These are phyloP conservation scores for Dione vanillae DNA, from an alignment of 2,888 invertebrate genomes.

Conservation along the genomic window DNA sequence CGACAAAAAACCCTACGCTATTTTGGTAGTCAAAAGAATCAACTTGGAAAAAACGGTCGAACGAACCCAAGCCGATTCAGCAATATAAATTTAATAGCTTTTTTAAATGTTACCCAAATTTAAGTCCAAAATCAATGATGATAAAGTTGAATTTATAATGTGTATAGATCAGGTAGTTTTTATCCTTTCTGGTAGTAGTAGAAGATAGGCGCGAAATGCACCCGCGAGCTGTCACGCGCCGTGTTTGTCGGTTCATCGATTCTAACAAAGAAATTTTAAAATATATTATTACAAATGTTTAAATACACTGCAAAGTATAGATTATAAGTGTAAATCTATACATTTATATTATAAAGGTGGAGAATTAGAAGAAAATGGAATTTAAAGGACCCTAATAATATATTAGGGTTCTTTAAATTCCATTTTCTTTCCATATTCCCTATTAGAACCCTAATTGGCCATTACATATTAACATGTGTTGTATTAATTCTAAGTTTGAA, in stretches of 20 bases:
- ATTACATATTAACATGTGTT: too few relatives aligned
- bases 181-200: slow-evolving; percentile 55
- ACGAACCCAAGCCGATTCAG: slow-evolving; percentile 45
- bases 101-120: slow-evolving; percentile 27
- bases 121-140: neutral
- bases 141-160: slow-evolving; percentile 50
- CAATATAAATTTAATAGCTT: slow-evolving; percentile 47
- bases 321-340: too few relatives aligned
- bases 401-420: too few relatives aligned
- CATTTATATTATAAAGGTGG: too few relatives aligned
- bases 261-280: slow-evolving; percentile 19
- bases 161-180: slow-evolving; percentile 53
- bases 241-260: slow-evolving; percentile 59
- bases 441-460: too few relatives aligned
- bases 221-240: slow-evolving; percentile 80
- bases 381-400: too few relatives aligned
- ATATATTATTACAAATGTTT: neutral
- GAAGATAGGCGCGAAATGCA: slow-evolving; percentile 69
- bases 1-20: slow-evolving; percentile 35
- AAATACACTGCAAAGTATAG: too few relatives aligned
- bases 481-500: too few relatives aligned
- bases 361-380: too few relatives aligned
- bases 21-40: slow-evolving; percentile 43
- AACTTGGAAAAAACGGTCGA: slow-evolving; percentile 37
- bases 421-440: too few relatives aligned